Percentiles rank a stretch among this genome's conserved stretches.
phyloP scores from a whole-genome alignment of 2,888 invertebrate species.

The Tortricodes alternella region DNA sequence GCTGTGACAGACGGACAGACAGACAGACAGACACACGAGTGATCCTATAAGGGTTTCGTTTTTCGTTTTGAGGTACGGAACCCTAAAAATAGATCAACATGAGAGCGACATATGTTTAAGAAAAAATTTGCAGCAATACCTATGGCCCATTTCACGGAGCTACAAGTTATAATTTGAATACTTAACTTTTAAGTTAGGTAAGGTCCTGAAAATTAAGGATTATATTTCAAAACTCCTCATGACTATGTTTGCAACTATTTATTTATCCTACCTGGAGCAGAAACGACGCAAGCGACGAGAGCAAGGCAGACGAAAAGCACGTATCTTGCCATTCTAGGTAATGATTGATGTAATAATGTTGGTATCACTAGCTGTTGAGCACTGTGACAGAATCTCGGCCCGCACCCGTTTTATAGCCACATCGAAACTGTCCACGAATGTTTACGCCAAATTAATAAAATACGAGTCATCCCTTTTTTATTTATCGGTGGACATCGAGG shows the following conservation, averaged over 20 bases:
- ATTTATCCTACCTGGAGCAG: conserved; percentile 51
- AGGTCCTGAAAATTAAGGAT: no score
- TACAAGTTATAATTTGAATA: no score
- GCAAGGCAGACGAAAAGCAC: conserved; percentile 40
- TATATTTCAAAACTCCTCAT: not conserved
- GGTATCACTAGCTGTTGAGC: conserved; percentile 18
- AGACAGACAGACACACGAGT: no score
- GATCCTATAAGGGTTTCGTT: no score
- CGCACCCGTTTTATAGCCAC: conserved; percentile 51
- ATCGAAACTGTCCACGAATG: conserved; percentile 42
- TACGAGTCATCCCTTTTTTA: conserved; percentile 53
- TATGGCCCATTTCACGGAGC: no score
- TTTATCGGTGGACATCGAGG: conserved; percentile 32
- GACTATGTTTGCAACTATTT: not conserved
- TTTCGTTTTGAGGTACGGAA: no score
- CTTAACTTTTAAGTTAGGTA: no score
- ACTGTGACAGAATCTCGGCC: conserved; percentile 36
- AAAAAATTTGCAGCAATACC: no score
- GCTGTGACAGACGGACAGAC: no score
- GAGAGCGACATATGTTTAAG: no score
- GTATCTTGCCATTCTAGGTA: conserved; percentile 43
- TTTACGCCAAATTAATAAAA: conserved; percentile 50
- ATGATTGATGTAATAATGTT: not conserved
- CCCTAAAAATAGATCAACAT: no score
- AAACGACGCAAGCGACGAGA: conserved; percentile 43